Percentiles rank a stretch among this genome's conserved stretches.
phyloP scores from a whole-genome alignment of 2,888 invertebrate species.

The Linnaemya vulpina region DNA sequence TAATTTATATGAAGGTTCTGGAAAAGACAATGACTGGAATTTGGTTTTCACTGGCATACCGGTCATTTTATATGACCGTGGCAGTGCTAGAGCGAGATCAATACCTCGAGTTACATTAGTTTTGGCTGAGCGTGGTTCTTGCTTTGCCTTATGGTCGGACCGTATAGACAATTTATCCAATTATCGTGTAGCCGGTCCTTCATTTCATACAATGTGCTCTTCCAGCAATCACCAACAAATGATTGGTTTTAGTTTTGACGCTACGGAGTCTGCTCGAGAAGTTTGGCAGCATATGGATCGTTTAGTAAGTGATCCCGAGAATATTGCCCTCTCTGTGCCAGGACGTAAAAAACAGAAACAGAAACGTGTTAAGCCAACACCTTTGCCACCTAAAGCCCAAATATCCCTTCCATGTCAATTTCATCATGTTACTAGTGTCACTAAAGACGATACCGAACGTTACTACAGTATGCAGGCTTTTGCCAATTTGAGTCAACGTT shows the following conservation, averaged over 20 bases:
- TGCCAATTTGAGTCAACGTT: slow-evolving; percentile 83
- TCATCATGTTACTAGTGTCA: slow-evolving; percentile 91
- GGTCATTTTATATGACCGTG: slow-evolving; percentile 89
- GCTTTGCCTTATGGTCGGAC: slow-evolving; percentile 92
- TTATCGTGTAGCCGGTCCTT: slow-evolving; percentile 88
- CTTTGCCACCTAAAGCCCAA: slow-evolving; percentile 89
- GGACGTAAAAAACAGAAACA: slow-evolving; percentile 85
- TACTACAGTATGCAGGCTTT: slow-evolving; percentile 88
- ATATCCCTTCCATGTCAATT: slow-evolving; percentile 94
- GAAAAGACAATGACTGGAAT: slow-evolving; percentile 87
- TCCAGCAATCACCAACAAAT: slow-evolving; percentile 90
- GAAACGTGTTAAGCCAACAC: slow-evolving; percentile 85
- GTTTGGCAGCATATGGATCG: slow-evolving; percentile 88
- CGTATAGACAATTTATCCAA: slow-evolving; percentile 90
- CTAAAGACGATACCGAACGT: slow-evolving; percentile 86
- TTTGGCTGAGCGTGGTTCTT: slow-evolving; percentile 90
- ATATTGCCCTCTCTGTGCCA: slow-evolving; percentile 89
- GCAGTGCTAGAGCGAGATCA: slow-evolving; percentile 88
- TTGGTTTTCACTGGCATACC: slow-evolving; percentile 91
- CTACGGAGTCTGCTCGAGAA: slow-evolving; percentile 88
- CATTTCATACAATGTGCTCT: slow-evolving; percentile 92
- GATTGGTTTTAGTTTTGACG: slow-evolving; percentile 92
- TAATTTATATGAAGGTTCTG: slow-evolving; percentile 87
- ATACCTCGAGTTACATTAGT: slow-evolving; percentile 88
- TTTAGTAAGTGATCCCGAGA: slow-evolving; percentile 89